Conservation (phyloP, 92 coral and sea anemone species). For the Zoanthus solanderi region DNA sequence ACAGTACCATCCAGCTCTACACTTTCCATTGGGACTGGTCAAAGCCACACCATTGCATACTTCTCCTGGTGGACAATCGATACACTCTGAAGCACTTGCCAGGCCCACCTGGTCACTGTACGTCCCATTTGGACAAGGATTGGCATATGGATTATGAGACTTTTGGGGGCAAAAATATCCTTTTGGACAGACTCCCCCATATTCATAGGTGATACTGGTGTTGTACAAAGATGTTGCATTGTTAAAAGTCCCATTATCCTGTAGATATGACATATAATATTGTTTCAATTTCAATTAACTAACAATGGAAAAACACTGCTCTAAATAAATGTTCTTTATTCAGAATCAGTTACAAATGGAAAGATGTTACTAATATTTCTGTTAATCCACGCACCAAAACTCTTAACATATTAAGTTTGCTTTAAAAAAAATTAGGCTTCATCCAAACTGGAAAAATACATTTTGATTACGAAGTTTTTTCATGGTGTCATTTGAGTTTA, state of each 20-base stretch:
- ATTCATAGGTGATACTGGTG: conserved; percentile 59
- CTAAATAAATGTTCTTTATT: too few relatives aligned
- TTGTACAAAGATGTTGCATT: conserved; percentile 58
- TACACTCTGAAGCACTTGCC: conserved; percentile 64
- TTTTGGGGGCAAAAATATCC: conserved; percentile 89
- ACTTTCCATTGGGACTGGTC: conserved; percentile 81
- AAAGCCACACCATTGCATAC: conserved; percentile 91
- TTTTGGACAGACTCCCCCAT: conserved; percentile 93
- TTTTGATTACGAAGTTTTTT: too few relatives aligned
- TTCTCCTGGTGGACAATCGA: conserved; percentile 82
- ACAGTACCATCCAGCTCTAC: conserved; percentile 92
- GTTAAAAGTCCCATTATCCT: conserved; percentile 82
- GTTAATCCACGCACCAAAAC: too few relatives aligned
- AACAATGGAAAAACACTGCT: too few relatives aligned
- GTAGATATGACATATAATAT: not conserved
- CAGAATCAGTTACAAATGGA: too few relatives aligned
- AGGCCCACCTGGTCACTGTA: conserved; percentile 82
- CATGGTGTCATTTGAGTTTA: too few relatives aligned
- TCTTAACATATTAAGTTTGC: too few relatives aligned
- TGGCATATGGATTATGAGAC: conserved; percentile 68
- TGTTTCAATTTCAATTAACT: not conserved
- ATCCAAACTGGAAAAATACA: too few relatives aligned
- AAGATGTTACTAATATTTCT: too few relatives aligned
- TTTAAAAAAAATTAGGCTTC: too few relatives aligned
- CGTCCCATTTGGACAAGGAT: conserved; percentile 93